A percentile compares a stretch with the other conserved stretches of the same genome.
Evolutionary conservation across 2,888 invertebrate genomes (phyloP).

Genomic region (Calliphora vomitoria): DNA sequence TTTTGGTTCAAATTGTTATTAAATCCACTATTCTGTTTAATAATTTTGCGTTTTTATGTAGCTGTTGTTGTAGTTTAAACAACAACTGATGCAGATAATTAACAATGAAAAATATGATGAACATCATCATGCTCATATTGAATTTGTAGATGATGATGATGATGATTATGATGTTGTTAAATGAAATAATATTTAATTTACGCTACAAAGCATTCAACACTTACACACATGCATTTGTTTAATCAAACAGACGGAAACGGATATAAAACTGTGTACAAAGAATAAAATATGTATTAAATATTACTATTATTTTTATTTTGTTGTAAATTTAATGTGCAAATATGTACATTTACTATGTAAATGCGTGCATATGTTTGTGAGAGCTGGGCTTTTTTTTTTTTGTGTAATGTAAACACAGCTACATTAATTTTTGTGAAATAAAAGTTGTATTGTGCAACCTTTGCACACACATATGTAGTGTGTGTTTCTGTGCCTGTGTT

Average conservation of each 20-base stretch:
- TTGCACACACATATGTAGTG: too few species aligned
- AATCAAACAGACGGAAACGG: constrained; percentile 66
- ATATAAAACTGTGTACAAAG: constrained; percentile 62
- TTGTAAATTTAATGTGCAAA: neutral
- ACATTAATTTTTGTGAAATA: too few species aligned
- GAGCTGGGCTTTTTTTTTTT: neutral
- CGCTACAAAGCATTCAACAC: constrained; percentile 50
- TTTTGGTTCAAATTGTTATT: neutral
- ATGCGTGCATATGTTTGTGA: neutral
- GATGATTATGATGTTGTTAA: constrained; percentile 40
- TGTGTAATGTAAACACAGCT: neutral
- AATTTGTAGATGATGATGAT: neutral
- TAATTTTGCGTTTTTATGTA: constrained; percentile 17
- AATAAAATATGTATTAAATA: constrained; percentile 55
- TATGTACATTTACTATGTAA: neutral
- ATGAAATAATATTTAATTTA: constrained; percentile 65
- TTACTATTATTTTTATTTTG: neutral
- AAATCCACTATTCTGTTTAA: constrained; percentile 8
- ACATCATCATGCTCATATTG: neutral
- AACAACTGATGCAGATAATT: constrained; percentile 63
- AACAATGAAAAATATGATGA: constrained; percentile 59
- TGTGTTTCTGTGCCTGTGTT: neutral
- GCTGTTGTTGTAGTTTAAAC: constrained; percentile 32
- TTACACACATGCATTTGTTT: constrained; percentile 25
- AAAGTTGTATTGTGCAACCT: too few species aligned